phyloP scores from a whole-genome alignment of 30 jellyfish, hydroid and myxozoan species.

The Turritopsis dohrnii region DNA sequence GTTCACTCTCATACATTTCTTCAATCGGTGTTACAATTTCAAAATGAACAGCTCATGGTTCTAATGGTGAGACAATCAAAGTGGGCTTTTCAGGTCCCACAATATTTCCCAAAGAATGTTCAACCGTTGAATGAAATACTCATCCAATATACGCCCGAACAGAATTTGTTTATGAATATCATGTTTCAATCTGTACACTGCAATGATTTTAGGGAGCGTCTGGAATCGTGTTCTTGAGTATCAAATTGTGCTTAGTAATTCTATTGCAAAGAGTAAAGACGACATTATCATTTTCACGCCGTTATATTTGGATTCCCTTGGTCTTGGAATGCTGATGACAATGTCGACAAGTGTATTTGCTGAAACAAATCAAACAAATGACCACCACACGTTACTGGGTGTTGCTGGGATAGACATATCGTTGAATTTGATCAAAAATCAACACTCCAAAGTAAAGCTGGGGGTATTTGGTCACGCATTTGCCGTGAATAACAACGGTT shows the following conservation, averaged over 20 bases:
- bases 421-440: background rate
- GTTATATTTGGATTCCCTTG: slow-evolving; percentile 12
- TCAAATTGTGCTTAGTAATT: slow-evolving; percentile 7
- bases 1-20: too few relatives aligned
- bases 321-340: slow-evolving; percentile 21
- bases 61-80: too few relatives aligned
- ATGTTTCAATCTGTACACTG: too few relatives aligned
- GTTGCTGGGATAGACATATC: slow-evolving; percentile 29
- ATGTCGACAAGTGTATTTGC: slow-evolving; percentile 1
- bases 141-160: too few relatives aligned
- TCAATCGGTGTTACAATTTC: too few relatives aligned
- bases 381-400: background rate
- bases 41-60: too few relatives aligned
- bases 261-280: background rate
- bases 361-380: background rate
- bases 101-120: too few relatives aligned
- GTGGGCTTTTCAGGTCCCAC: too few relatives aligned
- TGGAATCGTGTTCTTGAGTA: slow-evolving; percentile 15
- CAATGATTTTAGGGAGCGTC: slow-evolving; percentile 12
- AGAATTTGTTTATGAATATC: too few relatives aligned
- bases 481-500: slow-evolving; percentile 21
- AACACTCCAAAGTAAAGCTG: background rate
- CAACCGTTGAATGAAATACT: too few relatives aligned
- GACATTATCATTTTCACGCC: slow-evolving; percentile 15
- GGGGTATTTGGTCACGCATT: slow-evolving; percentile 18